phyloP scores from a whole-genome alignment of 1,140 invertebrate species.

The Fopius arisanus region DNA sequence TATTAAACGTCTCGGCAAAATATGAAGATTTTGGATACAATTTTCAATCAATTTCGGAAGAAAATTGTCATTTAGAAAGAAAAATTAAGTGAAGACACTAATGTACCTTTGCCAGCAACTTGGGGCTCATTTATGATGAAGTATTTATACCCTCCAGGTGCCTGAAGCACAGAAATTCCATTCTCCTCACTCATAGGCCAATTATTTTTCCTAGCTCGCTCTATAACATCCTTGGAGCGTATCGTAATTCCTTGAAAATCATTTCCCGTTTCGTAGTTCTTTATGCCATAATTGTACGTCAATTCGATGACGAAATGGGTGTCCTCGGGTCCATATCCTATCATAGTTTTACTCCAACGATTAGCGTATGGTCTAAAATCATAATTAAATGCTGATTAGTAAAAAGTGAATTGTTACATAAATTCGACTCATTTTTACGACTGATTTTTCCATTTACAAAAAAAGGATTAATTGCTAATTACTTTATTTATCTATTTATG shows the following conservation, averaged over 20 bases:
- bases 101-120: slow-evolving; percentile 68
- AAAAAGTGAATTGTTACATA: no score
- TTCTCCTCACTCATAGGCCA: slow-evolving; percentile 74
- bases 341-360: slow-evolving; percentile 99
- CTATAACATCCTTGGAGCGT: slow-evolving; percentile 77
- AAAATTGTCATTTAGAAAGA: no score
- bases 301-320: slow-evolving; percentile 95
- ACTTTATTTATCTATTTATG: no score
- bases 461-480: no score
- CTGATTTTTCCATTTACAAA: no score
- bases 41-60: no score
- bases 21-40: no score
- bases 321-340: slow-evolving; percentile 96
- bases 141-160: slow-evolving; percentile 93
- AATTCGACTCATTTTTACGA: no score
- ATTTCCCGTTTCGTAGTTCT: slow-evolving; percentile 85
- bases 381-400: not conserved
- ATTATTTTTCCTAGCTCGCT: slow-evolving; percentile 73
- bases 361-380: slow-evolving; percentile 88
- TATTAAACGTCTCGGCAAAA: no score
- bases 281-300: slow-evolving; percentile 97
- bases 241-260: slow-evolving; percentile 91
- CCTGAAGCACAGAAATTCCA: slow-evolving; percentile 70
- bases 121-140: slow-evolving; percentile 78
- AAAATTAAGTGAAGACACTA: no score